Conservation (phyloP, 2,113 vertebrate species). For the Halcyon malimbica region DNA sequence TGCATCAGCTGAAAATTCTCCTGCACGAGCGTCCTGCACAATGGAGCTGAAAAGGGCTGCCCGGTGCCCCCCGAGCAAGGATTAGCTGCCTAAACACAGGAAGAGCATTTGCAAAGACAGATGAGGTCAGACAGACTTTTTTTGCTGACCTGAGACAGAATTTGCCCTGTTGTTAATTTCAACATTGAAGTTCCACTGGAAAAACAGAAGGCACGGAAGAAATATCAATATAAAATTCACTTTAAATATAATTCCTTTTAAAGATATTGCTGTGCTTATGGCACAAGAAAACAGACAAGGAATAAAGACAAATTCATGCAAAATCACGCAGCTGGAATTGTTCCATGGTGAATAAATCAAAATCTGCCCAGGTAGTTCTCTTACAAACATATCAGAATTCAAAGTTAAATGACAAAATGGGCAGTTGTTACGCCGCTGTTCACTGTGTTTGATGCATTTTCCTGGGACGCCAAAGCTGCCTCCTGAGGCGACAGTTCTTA, state of each 20-base stretch:
- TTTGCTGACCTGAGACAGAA: neutral
- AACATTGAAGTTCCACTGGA: neutral
- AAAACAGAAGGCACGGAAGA: neutral
- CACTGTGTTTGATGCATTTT: neutral
- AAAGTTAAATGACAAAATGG: neutral
- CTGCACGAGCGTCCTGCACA: fast-evolving
- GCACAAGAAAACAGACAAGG: neutral
- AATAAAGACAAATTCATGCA: neutral
- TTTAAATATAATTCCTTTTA: neutral
- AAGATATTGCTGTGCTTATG: fast-evolving
- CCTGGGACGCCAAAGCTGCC: too few species aligned
- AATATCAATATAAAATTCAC: neutral
- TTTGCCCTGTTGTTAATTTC: neutral
- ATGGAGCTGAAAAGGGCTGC: neutral
- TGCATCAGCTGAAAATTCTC: neutral
- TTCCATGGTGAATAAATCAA: neutral
- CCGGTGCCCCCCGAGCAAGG: neutral
- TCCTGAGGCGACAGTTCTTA: neutral
- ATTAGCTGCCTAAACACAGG: neutral
- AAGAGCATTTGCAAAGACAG: neutral
- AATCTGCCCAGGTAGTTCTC: neutral
- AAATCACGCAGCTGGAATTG: neutral
- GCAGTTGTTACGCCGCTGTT: fast-evolving
- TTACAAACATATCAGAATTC: neutral
- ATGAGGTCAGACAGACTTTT: neutral